A percentile compares a stretch with the other conserved stretches of the same genome.
phyloP scores from a whole-genome alignment of 1,140 invertebrate species.

The Drosophila saltans region DNA sequence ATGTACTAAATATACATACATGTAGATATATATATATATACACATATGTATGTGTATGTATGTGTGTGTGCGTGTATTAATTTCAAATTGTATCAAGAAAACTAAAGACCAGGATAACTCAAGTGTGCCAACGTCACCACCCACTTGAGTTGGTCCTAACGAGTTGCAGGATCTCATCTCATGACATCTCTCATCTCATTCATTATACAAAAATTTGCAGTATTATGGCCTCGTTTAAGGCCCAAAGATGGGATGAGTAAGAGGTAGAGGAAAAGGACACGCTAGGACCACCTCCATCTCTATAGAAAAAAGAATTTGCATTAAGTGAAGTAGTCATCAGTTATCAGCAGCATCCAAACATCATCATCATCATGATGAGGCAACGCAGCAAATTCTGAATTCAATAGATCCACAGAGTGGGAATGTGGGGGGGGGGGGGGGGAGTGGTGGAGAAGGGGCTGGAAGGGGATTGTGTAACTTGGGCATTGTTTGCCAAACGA shows the following conservation, averaged over 20 bases:
- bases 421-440: not conserved
- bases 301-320: slow-evolving; percentile 63
- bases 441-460: not conserved
- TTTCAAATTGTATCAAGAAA: slow-evolving; percentile 24
- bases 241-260: not conserved
- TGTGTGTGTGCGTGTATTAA: not conserved
- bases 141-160: slow-evolving; percentile 36
- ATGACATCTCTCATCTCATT: slow-evolving; percentile 54
- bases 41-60: not conserved
- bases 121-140: slow-evolving; percentile 17
- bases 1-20: slow-evolving; percentile 24
- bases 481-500: slow-evolving; percentile 69
- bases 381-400: slow-evolving; percentile 60
- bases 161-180: slow-evolving; percentile 37
- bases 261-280: not conserved
- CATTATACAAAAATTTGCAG: slow-evolving; percentile 77
- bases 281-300: not conserved
- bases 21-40: too few relatives aligned
- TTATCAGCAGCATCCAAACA: slow-evolving; percentile 58
- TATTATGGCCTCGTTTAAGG: slow-evolving; percentile 75
- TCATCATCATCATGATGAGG: slow-evolving; percentile 33
- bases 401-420: slow-evolving; percentile 20
- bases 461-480: slow-evolving; percentile 17
- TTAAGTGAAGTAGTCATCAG: slow-evolving; percentile 82
- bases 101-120: slow-evolving; percentile 26